Base-by-base conservation (phyloP, 2,888 invertebrate species). In the Pycnomerus fuliginosus region DNA sequence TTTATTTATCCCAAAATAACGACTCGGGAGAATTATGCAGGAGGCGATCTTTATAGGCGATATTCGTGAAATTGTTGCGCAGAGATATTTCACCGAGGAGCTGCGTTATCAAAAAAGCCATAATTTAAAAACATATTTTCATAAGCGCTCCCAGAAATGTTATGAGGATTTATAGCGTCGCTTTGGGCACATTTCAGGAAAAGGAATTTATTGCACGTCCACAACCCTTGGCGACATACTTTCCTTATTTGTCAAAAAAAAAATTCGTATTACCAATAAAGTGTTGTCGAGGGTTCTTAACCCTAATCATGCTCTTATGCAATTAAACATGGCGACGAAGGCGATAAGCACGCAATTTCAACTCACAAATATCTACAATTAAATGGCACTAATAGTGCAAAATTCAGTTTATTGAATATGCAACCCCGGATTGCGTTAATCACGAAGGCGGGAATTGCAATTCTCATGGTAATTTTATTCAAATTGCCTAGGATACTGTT, bases 81-180 rank as follows among this genome's bases (percentile, higher is more conserved):
- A 38, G 34, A 42, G 34, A 50, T 49, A 49, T 44, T 39, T 50
- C 27, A 46, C 28, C 37, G 49, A 5, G 5, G 24, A 20, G 27
- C 16, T n/a, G 28, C 38, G 47, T 56, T 52, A 57, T 55, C 50
- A 55, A 53, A 57, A 60, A 57, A 30, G 53, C 54, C 43, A 56
- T 56, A 58, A 55, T 50, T 56, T 55, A 41, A 48, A 55, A 61
- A 55, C 56, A 55, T 55, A 58, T 61, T 60, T 59, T 61, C 53
- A 55, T 57, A 54, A 57, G 55, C 55, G 48, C 41, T 44, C 55
- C 51, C 46, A 48, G 54, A 52, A 56, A 55, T 52, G 49, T 53
- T 58, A 56, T 55, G 50, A 52, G 53, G 52, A 58, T 58, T 61
- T 59, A 60, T 58, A 33, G 53, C 56, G 51, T 39, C 52, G 54